Conservation (phyloP, 1,140 invertebrate genomes). For the Macrocentrus cingulum region DNA sequence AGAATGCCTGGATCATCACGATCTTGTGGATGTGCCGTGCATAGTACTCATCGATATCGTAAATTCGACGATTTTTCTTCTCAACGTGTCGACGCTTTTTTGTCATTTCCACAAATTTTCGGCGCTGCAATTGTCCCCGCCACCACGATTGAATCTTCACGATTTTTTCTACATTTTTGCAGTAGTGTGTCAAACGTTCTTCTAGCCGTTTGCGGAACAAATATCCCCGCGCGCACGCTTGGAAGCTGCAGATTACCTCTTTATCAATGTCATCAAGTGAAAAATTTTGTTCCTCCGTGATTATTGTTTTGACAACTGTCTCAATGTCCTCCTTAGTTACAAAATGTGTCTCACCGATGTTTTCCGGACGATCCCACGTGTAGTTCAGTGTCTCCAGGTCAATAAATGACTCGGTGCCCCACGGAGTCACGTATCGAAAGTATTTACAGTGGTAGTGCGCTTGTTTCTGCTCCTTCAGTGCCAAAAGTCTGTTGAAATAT, state of each 20-base stretch:
- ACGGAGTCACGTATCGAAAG: constrained; percentile 40
- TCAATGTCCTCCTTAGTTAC: constrained; percentile 47
- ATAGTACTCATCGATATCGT: constrained; percentile 16
- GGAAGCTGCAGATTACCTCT: constrained; percentile 59
- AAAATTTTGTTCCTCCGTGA: constrained; percentile 38
- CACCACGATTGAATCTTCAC: constrained; percentile 72
- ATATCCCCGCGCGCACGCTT: constrained; percentile 68
- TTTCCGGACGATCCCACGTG: constrained; percentile 48
- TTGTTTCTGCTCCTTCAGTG: constrained; percentile 40
- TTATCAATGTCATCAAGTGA: constrained; percentile 36
- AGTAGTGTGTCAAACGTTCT: constrained; percentile 57
- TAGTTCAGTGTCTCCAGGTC: constrained; percentile 45
- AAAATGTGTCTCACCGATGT: constrained; percentile 38
- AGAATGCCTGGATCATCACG: constrained; percentile 68
- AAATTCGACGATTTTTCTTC: constrained; percentile 36
- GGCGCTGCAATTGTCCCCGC: constrained; percentile 60
- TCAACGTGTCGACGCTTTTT: constrained; percentile 38
- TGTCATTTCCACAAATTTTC: constrained; percentile 24
- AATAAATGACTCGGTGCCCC: constrained; percentile 47
- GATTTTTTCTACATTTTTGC: constrained; percentile 60
- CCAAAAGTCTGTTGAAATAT: constrained; percentile 38
- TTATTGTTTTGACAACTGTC: constrained; percentile 25
- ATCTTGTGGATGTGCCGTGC: constrained; percentile 62
- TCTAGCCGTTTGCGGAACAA: constrained; percentile 61
- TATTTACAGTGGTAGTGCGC: constrained; percentile 36